Percentiles rank a stretch among this genome's conserved stretches.
Conservation (phyloP, 2,113 vertebrate species). For the Cochlearius cochlearius region DNA sequence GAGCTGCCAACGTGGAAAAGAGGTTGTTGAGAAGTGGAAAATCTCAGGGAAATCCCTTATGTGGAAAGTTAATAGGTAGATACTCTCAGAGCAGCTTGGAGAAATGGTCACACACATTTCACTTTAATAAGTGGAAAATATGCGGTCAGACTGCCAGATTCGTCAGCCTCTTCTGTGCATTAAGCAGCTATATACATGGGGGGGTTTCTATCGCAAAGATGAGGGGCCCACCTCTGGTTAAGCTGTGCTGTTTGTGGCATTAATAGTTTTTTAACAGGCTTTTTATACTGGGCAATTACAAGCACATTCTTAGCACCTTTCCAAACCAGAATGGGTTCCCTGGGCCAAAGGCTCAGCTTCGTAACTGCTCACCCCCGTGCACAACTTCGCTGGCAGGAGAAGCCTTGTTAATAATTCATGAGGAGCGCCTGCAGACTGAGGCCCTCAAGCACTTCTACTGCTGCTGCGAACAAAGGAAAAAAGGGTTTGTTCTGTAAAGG, state of each 20-base stretch:
- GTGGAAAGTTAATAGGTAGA: background rate
- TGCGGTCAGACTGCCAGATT: background rate
- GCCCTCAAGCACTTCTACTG: background rate
- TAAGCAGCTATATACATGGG: background rate
- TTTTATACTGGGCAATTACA: background rate
- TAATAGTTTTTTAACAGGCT: background rate
- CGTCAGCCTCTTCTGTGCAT: background rate
- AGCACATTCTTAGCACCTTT: background rate
- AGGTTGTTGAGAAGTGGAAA: background rate
- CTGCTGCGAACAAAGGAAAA: background rate
- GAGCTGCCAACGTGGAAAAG: background rate
- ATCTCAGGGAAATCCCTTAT: background rate
- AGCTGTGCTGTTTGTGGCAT: background rate
- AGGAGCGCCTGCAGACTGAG: background rate
- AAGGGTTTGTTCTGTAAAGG: background rate
- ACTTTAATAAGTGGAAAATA: conserved; percentile 23
- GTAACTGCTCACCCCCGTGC: background rate
- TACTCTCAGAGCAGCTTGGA: background rate
- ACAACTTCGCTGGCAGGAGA: background rate
- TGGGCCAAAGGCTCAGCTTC: background rate
- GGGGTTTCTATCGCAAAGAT: background rate
- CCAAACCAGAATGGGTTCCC: background rate
- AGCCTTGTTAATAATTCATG: background rate
- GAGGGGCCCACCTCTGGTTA: background rate
- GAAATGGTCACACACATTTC: background rate